A percentile compares a stretch with the other conserved stretches of the same genome.
These are phyloP conservation scores for Drosophila mojavensis DNA, from an alignment of 1,140 invertebrate species.

Conservation along the genomic window DNA sequence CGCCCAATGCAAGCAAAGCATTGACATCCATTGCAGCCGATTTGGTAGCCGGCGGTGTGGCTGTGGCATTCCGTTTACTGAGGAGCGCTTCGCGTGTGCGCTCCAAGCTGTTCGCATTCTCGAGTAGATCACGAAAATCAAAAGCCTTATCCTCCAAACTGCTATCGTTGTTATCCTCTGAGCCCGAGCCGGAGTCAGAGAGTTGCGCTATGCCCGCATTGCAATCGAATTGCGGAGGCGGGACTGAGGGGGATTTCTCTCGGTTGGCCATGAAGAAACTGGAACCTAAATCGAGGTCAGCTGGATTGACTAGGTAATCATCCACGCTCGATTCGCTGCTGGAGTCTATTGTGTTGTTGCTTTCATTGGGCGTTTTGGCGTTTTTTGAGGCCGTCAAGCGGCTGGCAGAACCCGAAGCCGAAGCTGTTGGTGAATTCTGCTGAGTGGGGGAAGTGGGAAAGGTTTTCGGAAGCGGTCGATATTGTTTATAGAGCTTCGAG, in stretches of 20 bases:
- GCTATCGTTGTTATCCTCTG: constrained; percentile 81
- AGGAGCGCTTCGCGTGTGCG: constrained; percentile 70
- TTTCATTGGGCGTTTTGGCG: constrained; percentile 83
- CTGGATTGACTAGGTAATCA: constrained; percentile 81
- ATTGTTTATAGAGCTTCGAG: constrained; percentile 80
- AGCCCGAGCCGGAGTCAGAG: constrained; percentile 70
- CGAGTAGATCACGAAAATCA: constrained; percentile 75
- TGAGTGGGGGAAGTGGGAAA: constrained; percentile 63
- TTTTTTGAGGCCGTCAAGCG: constrained; percentile 74
- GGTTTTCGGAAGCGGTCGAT: constrained; percentile 79
- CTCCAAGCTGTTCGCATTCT: constrained; percentile 82
- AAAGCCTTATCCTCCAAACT: constrained; percentile 74
- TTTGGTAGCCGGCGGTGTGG: constrained; percentile 40
- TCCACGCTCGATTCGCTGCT: constrained; percentile 82
- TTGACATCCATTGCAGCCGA: constrained; percentile 73
- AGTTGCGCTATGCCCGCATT: constrained; percentile 73
- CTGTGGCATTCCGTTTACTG: constrained; percentile 47
- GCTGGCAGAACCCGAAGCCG: constrained; percentile 66
- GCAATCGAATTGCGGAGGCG: constrained; percentile 78
- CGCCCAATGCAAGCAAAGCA: constrained; percentile 84
- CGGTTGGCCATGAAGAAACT: constrained; percentile 69
- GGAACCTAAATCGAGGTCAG: constrained; percentile 76
- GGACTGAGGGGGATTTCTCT: constrained; percentile 62
- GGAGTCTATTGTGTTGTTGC: constrained; percentile 67
- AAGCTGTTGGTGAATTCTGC: constrained; percentile 72